Evolutionary conservation across 2,113 vertebrate genomes (phyloP), one percentile per base, ranked within the genome.

Genomic region (Alosa alosa): DNA sequence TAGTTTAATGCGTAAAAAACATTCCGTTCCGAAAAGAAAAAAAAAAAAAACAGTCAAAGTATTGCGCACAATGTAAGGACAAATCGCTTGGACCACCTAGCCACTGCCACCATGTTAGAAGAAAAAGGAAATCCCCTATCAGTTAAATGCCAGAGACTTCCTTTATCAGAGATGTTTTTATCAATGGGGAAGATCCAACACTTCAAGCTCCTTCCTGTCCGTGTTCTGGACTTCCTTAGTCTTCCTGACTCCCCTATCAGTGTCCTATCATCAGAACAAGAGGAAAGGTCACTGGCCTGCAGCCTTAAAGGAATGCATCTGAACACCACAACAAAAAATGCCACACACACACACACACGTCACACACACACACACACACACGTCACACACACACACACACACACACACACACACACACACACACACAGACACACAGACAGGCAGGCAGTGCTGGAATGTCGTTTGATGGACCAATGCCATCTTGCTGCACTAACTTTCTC

Each of bases 181-280:
- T 91, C 89, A 89, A 88, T 18, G 36, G 41, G 45, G 82, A 89
- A 89, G 94, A 15, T 93, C 84, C 91, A 91, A 89, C 88, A 90
- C 88, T 93, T 92, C 93, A 91, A 93, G 93, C 90, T 87, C 89
- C 91, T 92, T 92, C 91, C 90, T 90, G 86, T 91, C 85, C 84
- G 83, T 90, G 86, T 84, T 90, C 90, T 92, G 90, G 94, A 93
- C 92, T 90, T 90, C 90, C 88, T 94, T 92, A 93, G 92, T 92
- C 90, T 89, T 92, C 93, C 90, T 86, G 85, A 88, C 88, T 92
- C 89, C 89, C 88, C 90, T 89, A 89, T 91, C 90, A 94, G 93
- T 89, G 88, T 93, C 91, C 90, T 92, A 88, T 93, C 93, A 92
- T 87, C 85, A 78, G 86, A 88, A 84, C 68, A 84, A 87, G 86